Percentiles rank a stretch among this genome's conserved stretches.
Conservation (phyloP, 2,113 vertebrate genomes). For the Sapajus apella region DNA sequence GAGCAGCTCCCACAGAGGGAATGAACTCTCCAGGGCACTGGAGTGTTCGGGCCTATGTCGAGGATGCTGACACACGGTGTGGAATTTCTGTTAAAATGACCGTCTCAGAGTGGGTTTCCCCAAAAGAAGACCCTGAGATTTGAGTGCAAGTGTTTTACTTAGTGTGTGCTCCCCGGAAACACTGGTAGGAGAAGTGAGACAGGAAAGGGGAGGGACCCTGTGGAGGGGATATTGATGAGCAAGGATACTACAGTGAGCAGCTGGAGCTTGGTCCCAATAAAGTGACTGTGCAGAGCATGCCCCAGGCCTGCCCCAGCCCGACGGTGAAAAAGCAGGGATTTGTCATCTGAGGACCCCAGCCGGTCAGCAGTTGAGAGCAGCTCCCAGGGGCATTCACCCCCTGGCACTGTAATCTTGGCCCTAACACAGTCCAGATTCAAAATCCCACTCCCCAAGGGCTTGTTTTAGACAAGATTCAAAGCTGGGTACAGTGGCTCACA, state of each 20-base stretch:
- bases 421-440: background rate
- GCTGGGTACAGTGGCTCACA: too few relatives aligned
- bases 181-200: background rate
- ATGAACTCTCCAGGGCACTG: rapidly evolving
- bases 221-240: too few relatives aligned
- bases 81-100: background rate
- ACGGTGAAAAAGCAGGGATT: rapidly evolving
- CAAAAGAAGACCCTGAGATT: background rate
- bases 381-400: rapidly evolving
- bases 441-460: too few relatives aligned
- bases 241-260: background rate
- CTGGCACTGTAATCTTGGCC: background rate
- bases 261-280: too few relatives aligned
- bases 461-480: too few relatives aligned
- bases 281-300: rapidly evolving
- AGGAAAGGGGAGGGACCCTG: background rate
- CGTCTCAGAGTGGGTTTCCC: background rate
- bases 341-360: too few relatives aligned
- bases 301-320: background rate
- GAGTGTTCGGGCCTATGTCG: background rate
- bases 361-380: rapidly evolving
- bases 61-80: background rate
- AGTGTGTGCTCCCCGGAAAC: background rate
- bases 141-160: background rate
- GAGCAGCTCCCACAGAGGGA: background rate